Evolutionary conservation across 2,888 invertebrate species (phyloP), one percentile per base, ranked within the genome.

Genomic region (Labia minor): DNA sequence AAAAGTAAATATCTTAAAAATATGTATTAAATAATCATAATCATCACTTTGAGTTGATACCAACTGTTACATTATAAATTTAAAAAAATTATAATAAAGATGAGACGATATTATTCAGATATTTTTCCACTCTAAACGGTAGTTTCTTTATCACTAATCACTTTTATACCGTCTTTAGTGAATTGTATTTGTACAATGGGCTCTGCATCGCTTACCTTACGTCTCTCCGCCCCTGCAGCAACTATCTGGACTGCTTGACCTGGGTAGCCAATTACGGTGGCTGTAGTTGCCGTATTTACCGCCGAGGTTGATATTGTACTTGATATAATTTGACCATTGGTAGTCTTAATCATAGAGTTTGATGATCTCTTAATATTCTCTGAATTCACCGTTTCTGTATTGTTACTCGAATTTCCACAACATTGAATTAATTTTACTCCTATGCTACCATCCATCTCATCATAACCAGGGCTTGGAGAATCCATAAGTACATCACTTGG

Each of bases 101-200:
- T 49, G 49, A 49, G 49, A 14, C 49, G 49, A 49, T 14, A n/a
- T 18, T 21, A 20, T 20, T 21, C 19, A 11, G 33, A 18, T 64
- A 20, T 20, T 16, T 64, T 62, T 62, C 19, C 21, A 61, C 20
- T 66, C 75, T 77, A 82, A 65, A 87, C 86, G 64, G 86, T 86
- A 69, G 88, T 89, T 75, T 90, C 89, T 16, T 87, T 86, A 73
- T 89, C 89, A 72, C 89, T 89, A 63, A 89, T 88, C 65, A 89
- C 87, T 76, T 88, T 86, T 71, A 89, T 88, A 1, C 89, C 89
- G 74, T 89, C 88, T 75, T 88, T 87, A 1, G 88, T 88, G 71
- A 89, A 80, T 73, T 89, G 86, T 78, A 89, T 83, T 73, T 87
- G 83, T 8, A 89, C 87, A 61, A 86, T 83, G 72, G 85, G 65